Base-by-base conservation (phyloP, 2,888 invertebrate species). In the Polia nebulosa region DNA sequence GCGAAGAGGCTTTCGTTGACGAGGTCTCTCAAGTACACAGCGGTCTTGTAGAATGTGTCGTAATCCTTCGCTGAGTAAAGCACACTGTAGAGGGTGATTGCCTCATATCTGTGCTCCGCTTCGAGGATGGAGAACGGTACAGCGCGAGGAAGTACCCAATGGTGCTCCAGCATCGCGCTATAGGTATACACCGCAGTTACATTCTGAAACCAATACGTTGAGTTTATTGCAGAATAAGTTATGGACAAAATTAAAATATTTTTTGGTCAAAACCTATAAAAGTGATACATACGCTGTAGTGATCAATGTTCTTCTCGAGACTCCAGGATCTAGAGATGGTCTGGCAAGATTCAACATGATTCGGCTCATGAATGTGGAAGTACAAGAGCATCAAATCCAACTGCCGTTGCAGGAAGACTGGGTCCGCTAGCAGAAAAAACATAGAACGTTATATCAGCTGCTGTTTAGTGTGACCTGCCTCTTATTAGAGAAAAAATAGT, bases 1-100 rank as follows among this genome's bases (percentile, higher is more conserved):
- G 97, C 94, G 89, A 96, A 98, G 86, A 97, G 94, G 62, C 96
- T 96, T 90, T 97, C 97, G 89, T 98, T 98, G 70, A 97, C 92
- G 76, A 96, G 92, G 63, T 97, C 93, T 65, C 97, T 97, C 29
- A 97, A 96, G 96, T 97, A 97, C 44, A 96, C 96, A 41, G 97
- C 97, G 13, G 97, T 97, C 80, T 96, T 96, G 89, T 96, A 96
- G 94, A 98, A 97, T 44, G 97, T 97, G 29, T 96, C 96, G 89
- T 96, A 97, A 88, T 97, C 97, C 89, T 97, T 97, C 78, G 97
- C 97, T 67, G 97, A 96, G 92, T 96, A 96, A 78, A 98, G 95
- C 64, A 97, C 93, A 86, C 97, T 96, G 92, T 97, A 97, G 27
- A 98, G 90, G 8, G 96, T 96, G 6, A 96, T 88, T 13, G 96